Percentiles rank a stretch among this genome's conserved stretches.
These are phyloP conservation scores for Proteles cristata DNA, from an alignment of 2,113 vertebrate genomes.

Conservation along the genomic window DNA sequence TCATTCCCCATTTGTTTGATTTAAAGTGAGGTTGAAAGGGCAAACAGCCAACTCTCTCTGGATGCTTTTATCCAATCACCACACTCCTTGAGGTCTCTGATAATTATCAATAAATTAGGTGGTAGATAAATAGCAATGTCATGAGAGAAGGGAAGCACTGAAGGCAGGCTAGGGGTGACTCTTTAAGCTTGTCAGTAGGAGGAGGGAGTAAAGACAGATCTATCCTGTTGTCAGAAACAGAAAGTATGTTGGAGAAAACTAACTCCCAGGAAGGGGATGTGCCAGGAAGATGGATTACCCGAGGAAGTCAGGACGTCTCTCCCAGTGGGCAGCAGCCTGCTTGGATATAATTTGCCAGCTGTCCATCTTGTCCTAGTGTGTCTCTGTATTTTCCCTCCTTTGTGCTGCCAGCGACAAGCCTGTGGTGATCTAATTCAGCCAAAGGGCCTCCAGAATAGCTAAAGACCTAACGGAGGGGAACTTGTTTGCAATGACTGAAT, in stretches of 20 bases:
- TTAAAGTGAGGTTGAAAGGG: conserved; percentile 35
- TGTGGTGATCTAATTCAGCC: conserved; percentile 52
- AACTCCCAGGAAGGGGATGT: conserved; percentile 60
- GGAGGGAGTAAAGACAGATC: conserved; percentile 47
- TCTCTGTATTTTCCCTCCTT: conserved; percentile 53
- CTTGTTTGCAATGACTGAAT: conserved; percentile 78
- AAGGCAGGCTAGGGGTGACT: conserved; percentile 39
- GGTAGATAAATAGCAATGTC: conserved; percentile 39
- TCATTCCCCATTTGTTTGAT: conserved; percentile 60
- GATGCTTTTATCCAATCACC: not conserved
- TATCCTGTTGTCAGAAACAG: conserved; percentile 51
- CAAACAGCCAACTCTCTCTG: not conserved
- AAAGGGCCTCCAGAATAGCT: conserved; percentile 49
- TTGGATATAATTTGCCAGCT: conserved; percentile 81
- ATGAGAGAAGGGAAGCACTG: not conserved
- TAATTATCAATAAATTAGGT: conserved; percentile 69
- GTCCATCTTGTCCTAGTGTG: conserved; percentile 62
- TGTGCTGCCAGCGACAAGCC: conserved; percentile 56
- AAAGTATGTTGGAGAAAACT: conserved; percentile 67
- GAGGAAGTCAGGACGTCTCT: conserved; percentile 65
- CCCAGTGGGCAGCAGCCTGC: conserved; percentile 58
- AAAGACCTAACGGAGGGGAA: conserved; percentile 49
- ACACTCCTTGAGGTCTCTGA: conserved; percentile 25
- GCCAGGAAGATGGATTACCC: conserved; percentile 78
- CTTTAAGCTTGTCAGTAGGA: conserved; percentile 39